Conservation (phyloP, 2,797 vertebrate genomes). For the Scomberomorus guttatus region DNA sequence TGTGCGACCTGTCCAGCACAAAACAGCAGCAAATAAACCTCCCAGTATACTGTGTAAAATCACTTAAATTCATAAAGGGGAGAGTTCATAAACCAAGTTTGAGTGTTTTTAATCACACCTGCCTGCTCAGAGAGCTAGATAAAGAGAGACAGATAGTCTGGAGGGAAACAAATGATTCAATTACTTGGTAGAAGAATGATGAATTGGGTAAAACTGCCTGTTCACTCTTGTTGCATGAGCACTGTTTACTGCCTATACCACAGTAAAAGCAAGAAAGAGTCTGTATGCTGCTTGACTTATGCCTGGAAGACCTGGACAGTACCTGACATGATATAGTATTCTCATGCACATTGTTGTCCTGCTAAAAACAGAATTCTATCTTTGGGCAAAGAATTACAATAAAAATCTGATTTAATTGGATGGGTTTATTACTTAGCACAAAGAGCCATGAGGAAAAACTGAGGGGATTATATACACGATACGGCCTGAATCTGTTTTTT, state of each 20-base stretch:
- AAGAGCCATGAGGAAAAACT: not conserved
- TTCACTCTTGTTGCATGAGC: not conserved
- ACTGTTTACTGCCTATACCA: not conserved
- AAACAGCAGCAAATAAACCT: not conserved
- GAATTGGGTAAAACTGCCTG: not conserved
- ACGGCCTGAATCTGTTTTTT: not conserved
- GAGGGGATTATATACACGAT: not conserved
- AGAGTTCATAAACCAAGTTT: not conserved
- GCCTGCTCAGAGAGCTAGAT: not conserved
- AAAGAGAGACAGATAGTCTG: not conserved
- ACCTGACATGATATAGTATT: not conserved
- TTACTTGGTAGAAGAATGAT: constrained; percentile 19
- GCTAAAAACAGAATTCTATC: not conserved
- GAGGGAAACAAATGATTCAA: constrained; percentile 32
- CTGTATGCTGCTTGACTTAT: not conserved
- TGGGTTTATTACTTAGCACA: not conserved
- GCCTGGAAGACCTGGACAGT: not conserved
- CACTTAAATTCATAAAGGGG: not conserved
- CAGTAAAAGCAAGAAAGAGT: not conserved
- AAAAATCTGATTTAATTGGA: not conserved
- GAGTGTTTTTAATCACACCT: not conserved
- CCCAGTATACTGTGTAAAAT: not conserved
- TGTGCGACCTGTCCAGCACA: not conserved
- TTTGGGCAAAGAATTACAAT: not conserved
- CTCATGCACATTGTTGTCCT: not conserved